Evolutionary conservation across 2,113 vertebrate genomes (phyloP).

Genomic region (Gavialis gangeticus): DNA sequence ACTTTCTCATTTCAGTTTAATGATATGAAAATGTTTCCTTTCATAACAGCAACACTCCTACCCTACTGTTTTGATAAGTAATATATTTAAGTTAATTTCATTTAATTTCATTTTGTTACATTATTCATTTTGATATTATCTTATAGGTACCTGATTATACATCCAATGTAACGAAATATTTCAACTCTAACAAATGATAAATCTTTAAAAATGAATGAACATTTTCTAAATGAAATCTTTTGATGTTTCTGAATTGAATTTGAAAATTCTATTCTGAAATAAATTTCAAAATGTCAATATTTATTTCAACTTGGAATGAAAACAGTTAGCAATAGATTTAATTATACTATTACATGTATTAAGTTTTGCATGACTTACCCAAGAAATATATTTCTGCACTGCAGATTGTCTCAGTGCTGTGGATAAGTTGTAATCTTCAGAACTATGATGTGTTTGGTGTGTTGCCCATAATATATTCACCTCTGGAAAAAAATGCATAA

Average conservation of each 20-base stretch:
- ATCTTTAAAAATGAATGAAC: not conserved
- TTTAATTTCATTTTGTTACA: not conserved
- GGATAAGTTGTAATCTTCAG: conserved; percentile 93
- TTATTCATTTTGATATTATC: not conserved
- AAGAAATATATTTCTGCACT: conserved; percentile 88
- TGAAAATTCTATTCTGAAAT: not conserved
- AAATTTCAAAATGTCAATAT: not conserved
- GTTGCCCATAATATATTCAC: conserved; percentile 93
- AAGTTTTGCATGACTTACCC: conserved; percentile 83
- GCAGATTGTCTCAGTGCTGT: conserved; percentile 91
- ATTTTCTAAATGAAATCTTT: not conserved
- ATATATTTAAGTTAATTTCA: not conserved
- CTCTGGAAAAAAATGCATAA: conserved; percentile 83
- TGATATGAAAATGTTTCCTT: no score
- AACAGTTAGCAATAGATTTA: not conserved
- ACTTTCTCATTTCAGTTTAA: not conserved
- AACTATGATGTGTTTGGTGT: conserved; percentile 95
- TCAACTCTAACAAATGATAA: not conserved
- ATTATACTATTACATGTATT: not conserved
- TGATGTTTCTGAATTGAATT: not conserved
- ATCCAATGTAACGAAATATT: not conserved
- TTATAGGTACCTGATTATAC: not conserved
- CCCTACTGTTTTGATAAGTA: not conserved
- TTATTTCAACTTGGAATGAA: not conserved
- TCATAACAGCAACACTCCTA: no score